Conservation (phyloP, 2,113 vertebrate genomes). For the Coptodon rendalli region DNA sequence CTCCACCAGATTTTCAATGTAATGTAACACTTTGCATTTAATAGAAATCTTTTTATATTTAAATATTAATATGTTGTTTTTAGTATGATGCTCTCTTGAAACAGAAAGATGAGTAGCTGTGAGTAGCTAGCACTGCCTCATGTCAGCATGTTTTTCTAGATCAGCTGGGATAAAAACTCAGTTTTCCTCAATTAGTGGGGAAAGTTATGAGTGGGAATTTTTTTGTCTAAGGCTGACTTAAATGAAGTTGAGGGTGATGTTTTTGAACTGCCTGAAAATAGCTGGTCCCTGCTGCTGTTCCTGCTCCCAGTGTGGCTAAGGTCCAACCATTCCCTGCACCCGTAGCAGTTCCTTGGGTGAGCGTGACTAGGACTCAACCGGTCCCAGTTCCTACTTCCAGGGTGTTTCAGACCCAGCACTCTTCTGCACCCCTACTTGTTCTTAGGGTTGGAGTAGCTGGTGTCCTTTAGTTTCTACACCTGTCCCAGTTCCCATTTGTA, state of each 20-base stretch:
- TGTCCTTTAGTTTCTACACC: background rate
- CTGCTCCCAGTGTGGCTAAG: background rate
- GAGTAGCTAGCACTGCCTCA: background rate
- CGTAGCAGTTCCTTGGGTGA: background rate
- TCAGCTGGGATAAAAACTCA: background rate
- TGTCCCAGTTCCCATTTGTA: background rate
- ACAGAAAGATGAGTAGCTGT: background rate
- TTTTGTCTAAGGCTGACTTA: background rate
- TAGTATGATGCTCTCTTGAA: background rate
- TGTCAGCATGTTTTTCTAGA: background rate
- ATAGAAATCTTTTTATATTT: too few relatives aligned
- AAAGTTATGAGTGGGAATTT: background rate
- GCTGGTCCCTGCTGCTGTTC: background rate
- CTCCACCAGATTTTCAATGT: too few relatives aligned
- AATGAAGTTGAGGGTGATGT: background rate
- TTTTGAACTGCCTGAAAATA: background rate
- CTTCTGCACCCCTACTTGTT: background rate
- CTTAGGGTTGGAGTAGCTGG: background rate
- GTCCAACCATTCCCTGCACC: background rate
- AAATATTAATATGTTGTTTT: background rate
- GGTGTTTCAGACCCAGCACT: background rate
- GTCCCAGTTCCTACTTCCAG: background rate
- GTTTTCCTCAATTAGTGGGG: background rate
- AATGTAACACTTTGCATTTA: too few relatives aligned
- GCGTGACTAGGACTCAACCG: background rate